These are phyloP conservation scores for Pipa parva DNA, from an alignment of 2,113 vertebrate species.

Conservation along the genomic window DNA sequence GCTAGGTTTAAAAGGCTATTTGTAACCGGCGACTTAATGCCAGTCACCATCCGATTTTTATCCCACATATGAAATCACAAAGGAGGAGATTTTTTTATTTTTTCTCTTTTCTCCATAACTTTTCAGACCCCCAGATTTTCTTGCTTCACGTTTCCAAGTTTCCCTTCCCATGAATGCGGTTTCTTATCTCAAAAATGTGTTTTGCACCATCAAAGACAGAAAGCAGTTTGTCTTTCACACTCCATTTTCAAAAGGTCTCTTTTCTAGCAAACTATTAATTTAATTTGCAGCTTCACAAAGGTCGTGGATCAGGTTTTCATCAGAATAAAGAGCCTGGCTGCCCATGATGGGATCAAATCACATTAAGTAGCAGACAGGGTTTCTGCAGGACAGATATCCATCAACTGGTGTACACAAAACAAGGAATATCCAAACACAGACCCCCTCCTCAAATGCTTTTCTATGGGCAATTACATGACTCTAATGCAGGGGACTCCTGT, in stretches of 20 bases:
- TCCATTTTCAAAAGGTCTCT: slow-evolving; percentile 47
- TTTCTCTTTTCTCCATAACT: background rate
- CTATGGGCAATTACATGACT: slow-evolving; percentile 18
- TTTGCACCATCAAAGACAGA: slow-evolving; percentile 42
- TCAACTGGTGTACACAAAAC: slow-evolving; percentile 39
- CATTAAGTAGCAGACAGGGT: slow-evolving; percentile 42
- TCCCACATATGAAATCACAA: slow-evolving; percentile 8
- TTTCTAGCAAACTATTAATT: slow-evolving; percentile 55
- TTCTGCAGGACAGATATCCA: slow-evolving; percentile 42
- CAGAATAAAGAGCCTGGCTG: slow-evolving; percentile 47
- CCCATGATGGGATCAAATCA: slow-evolving; percentile 44
- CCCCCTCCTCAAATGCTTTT: slow-evolving; percentile 1
- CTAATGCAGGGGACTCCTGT: background rate
- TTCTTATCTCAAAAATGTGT: slow-evolving; percentile 39
- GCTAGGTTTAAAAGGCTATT: slow-evolving; percentile 6
- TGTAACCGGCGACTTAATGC: background rate
- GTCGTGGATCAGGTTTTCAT: slow-evolving; percentile 49
- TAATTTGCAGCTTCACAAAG: slow-evolving; percentile 48
- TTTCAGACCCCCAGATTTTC: background rate
- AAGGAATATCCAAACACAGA: slow-evolving; percentile 31
- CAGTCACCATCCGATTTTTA: background rate
- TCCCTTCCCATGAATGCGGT: slow-evolving; percentile 11
- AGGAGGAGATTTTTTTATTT: background rate
- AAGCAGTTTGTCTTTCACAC: slow-evolving; percentile 52
- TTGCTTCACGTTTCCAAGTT: slow-evolving; percentile 19